Base-by-base conservation (phyloP, 2,797 vertebrate genomes). In the Ambastaia sidthimunki region DNA sequence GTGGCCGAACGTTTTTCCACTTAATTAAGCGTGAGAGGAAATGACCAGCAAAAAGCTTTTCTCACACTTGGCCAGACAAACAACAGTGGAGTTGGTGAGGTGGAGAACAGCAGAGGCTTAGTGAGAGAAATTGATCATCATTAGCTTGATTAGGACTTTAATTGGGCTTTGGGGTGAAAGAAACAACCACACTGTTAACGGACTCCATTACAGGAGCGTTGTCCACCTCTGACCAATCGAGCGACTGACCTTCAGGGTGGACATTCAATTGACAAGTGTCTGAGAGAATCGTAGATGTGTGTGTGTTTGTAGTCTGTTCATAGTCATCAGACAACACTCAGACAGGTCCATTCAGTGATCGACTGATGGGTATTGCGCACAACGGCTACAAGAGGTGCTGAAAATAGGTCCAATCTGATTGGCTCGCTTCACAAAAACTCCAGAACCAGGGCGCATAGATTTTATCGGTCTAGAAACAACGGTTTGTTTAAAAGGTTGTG, bases 141-240 rank as follows among this genome's bases (percentile, higher is more conserved):
- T 94, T 92, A 91, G n/a, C 80, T 88, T 91, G 91, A 94, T 93
- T 93, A 92, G 63, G 78, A 82, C 79, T 80, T 86, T 84, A 89
- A 92, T 89, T 85, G 86, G 75, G 82, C 87, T 87, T 84, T 23
- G 31, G 55, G 87, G 84, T 87, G 89, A 83, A 89, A 82, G 84
- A 87, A 91, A 75, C 77, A 83, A 82, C 84, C 76, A 63, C 60
- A 12, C 80, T 62, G 82, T 60, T 67, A 68, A 81, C 59, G 10
- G 60, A 82, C 67, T 89, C 82, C 69, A 69, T 78, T 83, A 76
- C 18, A 0, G n/a, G 78, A 76, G 87, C 72, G 34, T 48, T 16
- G 48, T 18, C 31, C n/a, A 41, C 48, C 23, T 68, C 75, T 21
- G 47, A 5, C 55, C 63, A 16, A 74, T 50, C 31, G 31, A 77